These are phyloP conservation scores for Osmerus eperlanus DNA, from an alignment of 2,113 vertebrate genomes.

Conservation along the genomic window DNA sequence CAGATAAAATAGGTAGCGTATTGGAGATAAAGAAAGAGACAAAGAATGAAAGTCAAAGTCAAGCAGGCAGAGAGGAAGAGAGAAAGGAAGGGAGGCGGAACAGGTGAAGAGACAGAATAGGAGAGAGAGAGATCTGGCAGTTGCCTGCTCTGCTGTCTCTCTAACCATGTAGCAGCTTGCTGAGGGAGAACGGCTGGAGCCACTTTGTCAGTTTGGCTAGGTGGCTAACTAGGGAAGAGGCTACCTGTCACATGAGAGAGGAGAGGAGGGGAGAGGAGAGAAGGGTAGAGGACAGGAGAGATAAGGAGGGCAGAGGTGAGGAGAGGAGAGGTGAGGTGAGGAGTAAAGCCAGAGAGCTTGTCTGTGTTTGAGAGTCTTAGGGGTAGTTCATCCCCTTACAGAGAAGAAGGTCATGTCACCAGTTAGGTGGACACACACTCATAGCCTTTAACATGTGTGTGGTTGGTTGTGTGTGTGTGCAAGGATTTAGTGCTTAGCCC, in stretches of 20 bases:
- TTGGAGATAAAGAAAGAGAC: too few relatives aligned
- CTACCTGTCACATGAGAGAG: conserved; percentile 6
- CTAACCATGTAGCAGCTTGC: conserved; percentile 29
- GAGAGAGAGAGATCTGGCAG: not conserved
- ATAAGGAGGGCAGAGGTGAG: not conserved
- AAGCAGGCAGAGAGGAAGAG: too few relatives aligned
- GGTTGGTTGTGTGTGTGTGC: not conserved
- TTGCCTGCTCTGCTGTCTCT: not conserved
- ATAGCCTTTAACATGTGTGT: not conserved
- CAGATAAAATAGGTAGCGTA: too few relatives aligned
- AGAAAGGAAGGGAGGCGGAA: too few relatives aligned
- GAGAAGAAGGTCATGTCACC: conserved; percentile 30
- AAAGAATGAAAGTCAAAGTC: too few relatives aligned
- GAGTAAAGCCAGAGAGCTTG: too few relatives aligned
- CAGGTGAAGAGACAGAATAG: too few relatives aligned
- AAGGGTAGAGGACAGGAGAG: not conserved
- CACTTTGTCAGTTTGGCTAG: conserved; percentile 43
- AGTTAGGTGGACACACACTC: conserved; percentile 14
- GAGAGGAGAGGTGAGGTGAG: too few relatives aligned
- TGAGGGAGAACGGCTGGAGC: conserved; percentile 37
- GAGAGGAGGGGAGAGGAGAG: too few relatives aligned
- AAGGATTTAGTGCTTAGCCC: not conserved
- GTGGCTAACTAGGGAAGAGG: conserved; percentile 20
- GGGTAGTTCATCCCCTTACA: conserved; percentile 26
- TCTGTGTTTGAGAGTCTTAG: conserved; percentile 23